A percentile compares a stretch with the other conserved stretches of the same genome.
phyloP scores from a whole-genome alignment of 2,888 invertebrate genomes.

The Amorpha juglandis region DNA sequence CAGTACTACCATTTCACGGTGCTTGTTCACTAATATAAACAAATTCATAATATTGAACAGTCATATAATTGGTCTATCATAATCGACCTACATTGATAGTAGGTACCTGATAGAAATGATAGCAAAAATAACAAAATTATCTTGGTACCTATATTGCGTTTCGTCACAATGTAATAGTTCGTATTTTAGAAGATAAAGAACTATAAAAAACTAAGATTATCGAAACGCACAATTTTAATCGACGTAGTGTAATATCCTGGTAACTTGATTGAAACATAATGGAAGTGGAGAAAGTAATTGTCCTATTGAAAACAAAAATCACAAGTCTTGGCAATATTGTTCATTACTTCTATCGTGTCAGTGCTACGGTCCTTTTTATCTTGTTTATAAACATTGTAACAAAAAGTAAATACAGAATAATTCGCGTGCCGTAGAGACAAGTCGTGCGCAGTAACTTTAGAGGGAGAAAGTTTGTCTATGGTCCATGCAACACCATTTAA shows the following conservation, averaged over 20 bases:
- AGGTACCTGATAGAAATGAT: too few relatives aligned
- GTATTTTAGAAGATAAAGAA: too few relatives aligned
- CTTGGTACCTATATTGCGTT: not conserved
- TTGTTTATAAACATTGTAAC: not conserved
- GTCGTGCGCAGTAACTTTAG: not conserved
- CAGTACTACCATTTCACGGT: not conserved
- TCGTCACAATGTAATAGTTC: too few relatives aligned
- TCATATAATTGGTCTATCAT: not conserved
- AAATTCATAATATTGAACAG: not conserved
- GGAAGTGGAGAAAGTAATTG: too few relatives aligned
- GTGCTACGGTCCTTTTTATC: too few relatives aligned
- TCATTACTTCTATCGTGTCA: too few relatives aligned
- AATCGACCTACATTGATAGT: conserved; percentile 3
- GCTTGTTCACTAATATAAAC: not conserved
- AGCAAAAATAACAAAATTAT: not conserved
- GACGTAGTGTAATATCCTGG: too few relatives aligned
- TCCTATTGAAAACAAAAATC: too few relatives aligned
- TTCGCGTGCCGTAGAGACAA: not conserved
- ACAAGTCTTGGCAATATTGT: too few relatives aligned
- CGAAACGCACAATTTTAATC: too few relatives aligned
- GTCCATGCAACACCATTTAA: conserved; percentile 6
- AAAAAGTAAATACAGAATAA: not conserved
- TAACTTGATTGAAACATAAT: too few relatives aligned
- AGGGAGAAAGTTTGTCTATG: conserved; percentile 17
- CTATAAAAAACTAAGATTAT: too few relatives aligned